Base-by-base conservation (phyloP, 1,140 invertebrate genomes). In the Cydia pomonella region DNA sequence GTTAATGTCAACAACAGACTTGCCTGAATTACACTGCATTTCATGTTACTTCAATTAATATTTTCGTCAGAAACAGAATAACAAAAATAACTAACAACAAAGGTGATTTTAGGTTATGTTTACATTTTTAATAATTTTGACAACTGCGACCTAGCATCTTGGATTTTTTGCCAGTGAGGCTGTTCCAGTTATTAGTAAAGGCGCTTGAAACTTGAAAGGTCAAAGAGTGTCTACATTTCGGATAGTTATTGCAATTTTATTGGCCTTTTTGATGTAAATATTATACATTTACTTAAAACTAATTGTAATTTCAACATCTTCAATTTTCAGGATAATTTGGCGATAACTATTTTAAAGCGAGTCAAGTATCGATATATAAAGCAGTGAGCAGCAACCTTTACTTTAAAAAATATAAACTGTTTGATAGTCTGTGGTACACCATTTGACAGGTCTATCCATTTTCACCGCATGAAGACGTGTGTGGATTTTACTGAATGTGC, bases 401-500 rank as follows among this genome's bases (percentile, higher is more conserved):
- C 23, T 25, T 27, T 25, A 63, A 63, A 63, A 63, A 66, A 29
- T 6, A 33, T 29, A 5, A n/a, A n/a, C n/a, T 21, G 6, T 33
- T 41, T 18, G 9, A n/a, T 29, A 27, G 1, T 69, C 29, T 69
- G 64, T 69, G 64, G 64, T 33, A 38, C 63, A 16, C 25, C 13
- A 9, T 69, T 69, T 69, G 64, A 69, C 77, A 78, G 80, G 71
- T 72, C 79, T 69, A 33, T 18, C 64, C 64, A 69, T 69, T 69
- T 69, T 33, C 64, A 69, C 64, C 64, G 64, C 64, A 69, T 69
- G 64, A 69, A 69, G 77, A 82, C 84, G 80, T 81, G 82, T 83
- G 80, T 77, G 76, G 50, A 75, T 74, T 78, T 72, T 73, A 62
- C 78, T 88, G 84, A 90, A 90, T 90, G 89, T 84, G 80, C 83